These are phyloP conservation scores for Nothobranchius furzeri DNA, from an alignment of 2,113 vertebrate species.

Conservation along the genomic window DNA sequence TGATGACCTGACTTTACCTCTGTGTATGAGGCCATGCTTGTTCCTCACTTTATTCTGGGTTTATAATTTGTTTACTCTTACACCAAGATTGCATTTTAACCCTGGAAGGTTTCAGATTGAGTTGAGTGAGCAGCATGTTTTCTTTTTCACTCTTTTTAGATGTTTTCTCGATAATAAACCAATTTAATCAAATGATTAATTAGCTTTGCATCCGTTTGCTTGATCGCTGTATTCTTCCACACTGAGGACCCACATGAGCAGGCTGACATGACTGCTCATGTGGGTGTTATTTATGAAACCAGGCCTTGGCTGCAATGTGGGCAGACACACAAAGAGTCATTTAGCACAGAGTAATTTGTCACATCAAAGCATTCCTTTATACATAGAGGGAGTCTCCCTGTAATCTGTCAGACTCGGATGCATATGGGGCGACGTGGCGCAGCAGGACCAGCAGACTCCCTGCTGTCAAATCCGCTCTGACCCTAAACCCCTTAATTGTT, in stretches of 20 bases:
- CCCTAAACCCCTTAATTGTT: slow-evolving; percentile 37
- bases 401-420: slow-evolving; percentile 61
- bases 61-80: slow-evolving; percentile 2
- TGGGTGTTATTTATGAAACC: slow-evolving; percentile 42
- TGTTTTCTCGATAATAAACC: background rate
- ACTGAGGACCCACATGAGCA: slow-evolving; percentile 14
- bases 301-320: slow-evolving; percentile 46
- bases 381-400: slow-evolving; percentile 51
- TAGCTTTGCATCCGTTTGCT: background rate
- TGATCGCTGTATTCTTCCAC: slow-evolving; percentile 24
- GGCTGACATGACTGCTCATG: slow-evolving; percentile 1
- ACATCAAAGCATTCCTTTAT: slow-evolving; percentile 76
- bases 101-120: slow-evolving; percentile 7
- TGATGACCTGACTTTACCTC: background rate
- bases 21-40: slow-evolving; percentile 2
- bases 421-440: slow-evolving; percentile 48
- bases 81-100: slow-evolving; percentile 16
- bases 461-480: slow-evolving; percentile 51
- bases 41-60: background rate
- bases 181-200: background rate
- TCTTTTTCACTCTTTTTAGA: background rate
- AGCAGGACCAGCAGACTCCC: slow-evolving; percentile 51
- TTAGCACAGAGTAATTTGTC: slow-evolving; percentile 66
- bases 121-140: background rate
- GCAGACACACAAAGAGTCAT: slow-evolving; percentile 58